Conservation (phyloP, 2,888 invertebrate species). For the Cheilosia vernalis region DNA sequence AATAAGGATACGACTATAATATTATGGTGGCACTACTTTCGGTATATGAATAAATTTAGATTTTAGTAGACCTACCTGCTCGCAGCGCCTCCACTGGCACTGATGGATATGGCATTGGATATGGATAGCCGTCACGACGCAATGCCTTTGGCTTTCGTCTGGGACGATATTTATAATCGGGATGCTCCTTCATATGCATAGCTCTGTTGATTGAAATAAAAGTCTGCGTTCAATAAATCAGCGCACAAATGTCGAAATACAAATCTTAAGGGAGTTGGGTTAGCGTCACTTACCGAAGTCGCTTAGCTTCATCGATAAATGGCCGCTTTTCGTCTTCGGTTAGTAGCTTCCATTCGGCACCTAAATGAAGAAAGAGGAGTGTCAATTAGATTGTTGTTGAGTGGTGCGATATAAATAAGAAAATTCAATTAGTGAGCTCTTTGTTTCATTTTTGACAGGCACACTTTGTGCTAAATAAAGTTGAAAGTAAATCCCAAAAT, state of each 20-base stretch:
- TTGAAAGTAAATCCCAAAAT: too few species aligned
- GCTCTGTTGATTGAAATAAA: constrained; percentile 85
- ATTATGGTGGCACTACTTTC: constrained; percentile 27
- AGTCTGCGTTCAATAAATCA: constrained; percentile 48
- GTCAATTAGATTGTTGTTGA: background rate
- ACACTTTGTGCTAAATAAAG: too few species aligned
- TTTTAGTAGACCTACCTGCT: constrained; percentile 86
- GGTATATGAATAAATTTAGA: constrained; percentile 18
- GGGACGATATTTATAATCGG: constrained; percentile 96
- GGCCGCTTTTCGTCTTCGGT: constrained; percentile 97
- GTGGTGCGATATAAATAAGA: background rate
- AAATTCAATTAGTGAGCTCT: background rate
- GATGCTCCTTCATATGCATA: constrained; percentile 97
- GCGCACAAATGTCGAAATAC: background rate
- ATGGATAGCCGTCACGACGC: constrained; percentile 95
- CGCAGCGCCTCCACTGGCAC: constrained; percentile 94
- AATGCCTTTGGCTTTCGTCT: constrained; percentile 94
- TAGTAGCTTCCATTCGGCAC: constrained; percentile 98
- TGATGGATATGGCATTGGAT: constrained; percentile 95
- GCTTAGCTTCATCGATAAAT: constrained; percentile 98
- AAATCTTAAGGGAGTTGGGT: background rate
- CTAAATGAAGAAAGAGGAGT: constrained; percentile 82
- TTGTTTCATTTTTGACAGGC: too few species aligned
- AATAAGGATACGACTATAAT: constrained; percentile 60
- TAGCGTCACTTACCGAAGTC: constrained; percentile 85